Percentiles rank a stretch among this genome's conserved stretches.
These are phyloP conservation scores for Rugalucina vietnamica DNA, from an alignment of 2,888 invertebrate species.

Conservation along the genomic window DNA sequence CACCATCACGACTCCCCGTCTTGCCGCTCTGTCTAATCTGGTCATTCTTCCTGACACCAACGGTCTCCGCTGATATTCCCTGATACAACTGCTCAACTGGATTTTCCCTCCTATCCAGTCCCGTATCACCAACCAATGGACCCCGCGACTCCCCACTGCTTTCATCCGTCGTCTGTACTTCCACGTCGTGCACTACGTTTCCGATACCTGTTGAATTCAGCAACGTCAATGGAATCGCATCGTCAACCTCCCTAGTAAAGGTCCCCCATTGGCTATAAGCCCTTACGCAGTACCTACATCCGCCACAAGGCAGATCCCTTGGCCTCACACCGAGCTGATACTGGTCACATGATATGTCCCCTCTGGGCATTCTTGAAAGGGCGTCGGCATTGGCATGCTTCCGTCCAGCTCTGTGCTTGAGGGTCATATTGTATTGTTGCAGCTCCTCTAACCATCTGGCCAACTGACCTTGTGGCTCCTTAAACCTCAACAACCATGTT, in stretches of 20 bases:
- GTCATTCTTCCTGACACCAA: background rate
- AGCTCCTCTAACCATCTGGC: slow-evolving; percentile 30
- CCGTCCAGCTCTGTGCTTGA: background rate
- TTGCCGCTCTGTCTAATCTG: background rate
- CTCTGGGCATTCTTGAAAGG: background rate
- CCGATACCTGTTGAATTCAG: background rate
- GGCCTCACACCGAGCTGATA: background rate
- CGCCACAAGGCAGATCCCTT: background rate
- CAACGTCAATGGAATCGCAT: background rate
- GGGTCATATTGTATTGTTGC: slow-evolving; percentile 15
- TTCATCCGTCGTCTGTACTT: background rate
- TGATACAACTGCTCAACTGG: background rate
- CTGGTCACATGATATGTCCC: too few species aligned
- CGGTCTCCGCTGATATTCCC: background rate
- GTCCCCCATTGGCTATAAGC: background rate
- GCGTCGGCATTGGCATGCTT: background rate
- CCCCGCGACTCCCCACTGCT: background rate
- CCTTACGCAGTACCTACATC: background rate
- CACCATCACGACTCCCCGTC: background rate
- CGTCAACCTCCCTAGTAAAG: background rate
- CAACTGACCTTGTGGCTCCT: slow-evolving; percentile 20
- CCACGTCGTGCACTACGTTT: background rate
- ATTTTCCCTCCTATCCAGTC: background rate
- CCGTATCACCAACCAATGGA: background rate
- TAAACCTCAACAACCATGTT: slow-evolving; percentile 16